phyloP scores from a whole-genome alignment of 2,797 vertebrate species.

The Sebastes taczanowskii region DNA sequence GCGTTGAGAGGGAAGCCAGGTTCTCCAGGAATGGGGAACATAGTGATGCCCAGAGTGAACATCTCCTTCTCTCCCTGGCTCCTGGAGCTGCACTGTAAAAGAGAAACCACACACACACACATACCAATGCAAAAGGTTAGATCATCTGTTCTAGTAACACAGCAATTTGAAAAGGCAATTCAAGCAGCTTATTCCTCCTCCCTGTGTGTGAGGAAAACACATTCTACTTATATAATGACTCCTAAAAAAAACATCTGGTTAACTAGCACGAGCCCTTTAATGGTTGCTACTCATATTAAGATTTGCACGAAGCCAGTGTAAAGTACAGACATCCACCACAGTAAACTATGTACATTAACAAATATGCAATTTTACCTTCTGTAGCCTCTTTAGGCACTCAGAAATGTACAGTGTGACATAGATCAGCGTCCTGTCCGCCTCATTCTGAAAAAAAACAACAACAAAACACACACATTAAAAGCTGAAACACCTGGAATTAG shows the following conservation, averaged over 20 bases:
- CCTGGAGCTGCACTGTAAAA: slow-evolving; percentile 91
- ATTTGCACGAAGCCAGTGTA: neutral
- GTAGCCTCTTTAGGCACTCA: slow-evolving; percentile 97
- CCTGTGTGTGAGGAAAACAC: neutral
- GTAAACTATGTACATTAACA: neutral
- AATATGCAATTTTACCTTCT: slow-evolving; percentile 86
- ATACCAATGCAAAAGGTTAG: neutral
- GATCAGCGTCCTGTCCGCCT: slow-evolving; percentile 97
- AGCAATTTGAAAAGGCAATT: neutral
- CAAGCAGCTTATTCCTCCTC: neutral
- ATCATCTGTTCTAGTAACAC: neutral
- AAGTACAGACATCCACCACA: neutral
- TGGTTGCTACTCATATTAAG: too few species aligned
- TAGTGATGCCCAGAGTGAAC: slow-evolving; percentile 97
- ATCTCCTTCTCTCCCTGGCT: slow-evolving; percentile 97
- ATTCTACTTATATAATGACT: neutral
- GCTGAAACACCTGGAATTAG: neutral
- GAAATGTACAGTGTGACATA: slow-evolving; percentile 98
- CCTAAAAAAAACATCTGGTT: too few species aligned
- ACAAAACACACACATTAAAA: neutral
- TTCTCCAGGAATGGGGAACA: slow-evolving; percentile 96
- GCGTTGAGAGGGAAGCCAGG: slow-evolving; percentile 97
- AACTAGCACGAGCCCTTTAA: too few species aligned
- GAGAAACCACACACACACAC: neutral
- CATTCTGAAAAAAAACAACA: slow-evolving; percentile 85